Conservation (phyloP, 2,113 vertebrate genomes). For the Nymphicus hollandicus region DNA sequence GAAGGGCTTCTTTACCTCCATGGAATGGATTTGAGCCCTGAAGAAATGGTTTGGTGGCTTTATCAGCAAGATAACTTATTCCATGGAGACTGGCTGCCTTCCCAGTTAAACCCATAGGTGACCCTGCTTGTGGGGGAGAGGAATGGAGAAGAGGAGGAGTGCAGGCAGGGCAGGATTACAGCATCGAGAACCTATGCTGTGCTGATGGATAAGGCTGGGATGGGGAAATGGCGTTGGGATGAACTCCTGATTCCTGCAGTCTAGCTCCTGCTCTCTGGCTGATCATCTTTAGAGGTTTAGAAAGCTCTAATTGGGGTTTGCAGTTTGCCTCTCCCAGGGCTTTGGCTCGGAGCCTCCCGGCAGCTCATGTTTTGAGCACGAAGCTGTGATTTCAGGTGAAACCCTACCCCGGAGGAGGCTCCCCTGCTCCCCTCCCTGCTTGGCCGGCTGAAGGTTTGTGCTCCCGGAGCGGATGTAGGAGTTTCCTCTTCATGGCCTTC, state of each 20-base stretch:
- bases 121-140: too few relatives aligned
- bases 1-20: neutral
- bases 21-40: neutral
- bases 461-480: conserved; percentile 12
- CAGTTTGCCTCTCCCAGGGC: neutral
- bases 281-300: neutral
- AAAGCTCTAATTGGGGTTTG: neutral
- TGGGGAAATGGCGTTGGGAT: neutral
- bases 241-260: neutral
- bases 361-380: neutral
- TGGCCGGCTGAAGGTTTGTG: neutral
- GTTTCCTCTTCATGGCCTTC: conserved; percentile 38
- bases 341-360: neutral
- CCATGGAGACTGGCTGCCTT: neutral
- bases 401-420: neutral
- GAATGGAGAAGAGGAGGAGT: neutral
- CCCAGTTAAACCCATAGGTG: neutral
- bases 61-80: neutral
- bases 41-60: neutral
- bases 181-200: too few relatives aligned
- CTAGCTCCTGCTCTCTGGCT: neutral
- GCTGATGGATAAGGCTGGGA: neutral
- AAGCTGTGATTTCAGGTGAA: conserved; percentile 39
- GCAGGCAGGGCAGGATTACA: neutral
- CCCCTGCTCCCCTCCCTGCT: neutral